These are phyloP conservation scores for Pachycephus smyrnensis DNA, from an alignment of 2,888 invertebrate genomes.

Conservation along the genomic window DNA sequence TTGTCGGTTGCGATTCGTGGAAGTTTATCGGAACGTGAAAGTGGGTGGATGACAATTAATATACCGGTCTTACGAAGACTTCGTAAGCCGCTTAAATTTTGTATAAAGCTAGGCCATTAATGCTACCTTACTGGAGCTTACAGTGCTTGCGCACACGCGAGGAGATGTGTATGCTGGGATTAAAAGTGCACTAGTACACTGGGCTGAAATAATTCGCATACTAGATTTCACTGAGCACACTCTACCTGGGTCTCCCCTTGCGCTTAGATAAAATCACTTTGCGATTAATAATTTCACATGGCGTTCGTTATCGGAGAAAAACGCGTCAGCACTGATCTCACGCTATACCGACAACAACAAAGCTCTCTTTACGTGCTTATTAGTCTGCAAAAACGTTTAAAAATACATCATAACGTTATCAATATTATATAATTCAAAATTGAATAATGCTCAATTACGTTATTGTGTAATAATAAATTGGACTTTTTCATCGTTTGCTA, in stretches of 20 bases:
- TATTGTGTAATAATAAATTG: not conserved
- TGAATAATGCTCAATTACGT: not conserved
- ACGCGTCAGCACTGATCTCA: not conserved
- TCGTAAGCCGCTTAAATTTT: constrained; percentile 48
- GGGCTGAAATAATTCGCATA: not conserved
- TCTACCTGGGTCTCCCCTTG: not conserved
- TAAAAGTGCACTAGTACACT: constrained; percentile 22
- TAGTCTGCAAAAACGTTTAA: not conserved
- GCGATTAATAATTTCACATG: not conserved
- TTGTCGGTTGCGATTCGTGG: not conserved
- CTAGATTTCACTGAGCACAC: not conserved
- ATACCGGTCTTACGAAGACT: constrained; percentile 28
- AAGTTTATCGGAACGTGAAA: not conserved
- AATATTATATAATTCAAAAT: not conserved
- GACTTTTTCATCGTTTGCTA: not conserved
- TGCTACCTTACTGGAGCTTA: constrained; percentile 43
- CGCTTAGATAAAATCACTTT: not conserved
- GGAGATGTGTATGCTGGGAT: constrained; percentile 24
- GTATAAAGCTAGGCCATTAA: constrained; percentile 46
- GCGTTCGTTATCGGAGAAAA: not conserved
- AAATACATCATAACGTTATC: not conserved
- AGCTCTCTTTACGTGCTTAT: not conserved
- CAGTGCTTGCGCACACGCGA: constrained; percentile 34
- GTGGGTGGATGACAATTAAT: constrained; percentile 34
- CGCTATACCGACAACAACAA: not conserved